phyloP scores from a whole-genome alignment of 2,113 vertebrate genomes.

The Poecilia latipinna region DNA sequence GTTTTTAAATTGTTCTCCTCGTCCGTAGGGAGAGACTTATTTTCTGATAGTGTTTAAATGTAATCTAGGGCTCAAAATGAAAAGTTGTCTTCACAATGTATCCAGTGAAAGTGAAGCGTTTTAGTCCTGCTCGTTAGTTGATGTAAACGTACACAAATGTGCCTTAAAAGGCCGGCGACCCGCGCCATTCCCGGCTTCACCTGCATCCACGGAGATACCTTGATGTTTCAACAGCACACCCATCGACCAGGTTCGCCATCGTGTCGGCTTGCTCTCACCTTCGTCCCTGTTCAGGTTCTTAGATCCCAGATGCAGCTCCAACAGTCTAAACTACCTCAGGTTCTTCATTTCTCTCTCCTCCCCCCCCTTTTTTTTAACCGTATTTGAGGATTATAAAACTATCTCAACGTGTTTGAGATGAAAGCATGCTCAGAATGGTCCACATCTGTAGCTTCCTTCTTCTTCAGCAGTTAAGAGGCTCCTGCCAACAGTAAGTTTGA shows the following conservation, averaged over 20 bases:
- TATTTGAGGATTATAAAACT: not conserved
- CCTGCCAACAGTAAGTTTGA: no score
- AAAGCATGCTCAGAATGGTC: not conserved
- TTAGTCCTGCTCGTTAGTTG: constrained; percentile 54
- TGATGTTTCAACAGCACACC: constrained; percentile 22
- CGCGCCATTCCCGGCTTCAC: constrained; percentile 34
- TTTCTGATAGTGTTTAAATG: constrained; percentile 67
- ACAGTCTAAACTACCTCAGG: constrained; percentile 66
- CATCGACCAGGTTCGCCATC: not conserved
- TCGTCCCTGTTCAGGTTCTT: constrained; percentile 4
- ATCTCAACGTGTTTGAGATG: constrained; percentile 12
- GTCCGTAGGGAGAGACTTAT: constrained; percentile 62
- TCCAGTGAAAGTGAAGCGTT: constrained; percentile 55
- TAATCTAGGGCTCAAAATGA: constrained; percentile 40
- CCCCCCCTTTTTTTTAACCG: not conserved
- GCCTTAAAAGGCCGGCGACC: constrained; percentile 62
- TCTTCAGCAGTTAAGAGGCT: no score
- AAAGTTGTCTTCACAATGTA: constrained; percentile 59
- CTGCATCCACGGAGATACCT: constrained; percentile 57
- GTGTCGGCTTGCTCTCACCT: not conserved
- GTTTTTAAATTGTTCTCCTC: constrained; percentile 61
- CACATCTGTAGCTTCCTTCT: not conserved
- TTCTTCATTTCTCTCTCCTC: constrained; percentile 5
- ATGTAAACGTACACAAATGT: constrained; percentile 57
- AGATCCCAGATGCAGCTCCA: constrained; percentile 32